These are phyloP conservation scores for Lacanobia oleracea DNA, from an alignment of 2,888 invertebrate species.

Conservation along the genomic window DNA sequence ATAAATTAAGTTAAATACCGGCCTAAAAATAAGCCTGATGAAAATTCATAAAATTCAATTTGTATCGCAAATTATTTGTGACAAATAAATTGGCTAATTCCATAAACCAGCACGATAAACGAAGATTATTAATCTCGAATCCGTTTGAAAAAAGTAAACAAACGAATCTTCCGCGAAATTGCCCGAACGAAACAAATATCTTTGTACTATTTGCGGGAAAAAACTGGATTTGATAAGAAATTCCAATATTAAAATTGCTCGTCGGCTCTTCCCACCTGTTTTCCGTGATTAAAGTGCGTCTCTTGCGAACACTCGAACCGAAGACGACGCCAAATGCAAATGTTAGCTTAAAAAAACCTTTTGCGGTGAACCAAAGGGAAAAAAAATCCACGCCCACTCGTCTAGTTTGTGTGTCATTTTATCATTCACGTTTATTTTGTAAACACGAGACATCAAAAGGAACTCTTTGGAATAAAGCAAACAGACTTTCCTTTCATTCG, in stretches of 20 bases:
- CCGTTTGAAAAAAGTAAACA: constrained; percentile 60
- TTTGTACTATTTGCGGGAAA: constrained; percentile 70
- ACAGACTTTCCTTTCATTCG: constrained; percentile 53
- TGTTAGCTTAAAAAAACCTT: constrained; percentile 84
- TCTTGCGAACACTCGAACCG: constrained; percentile 78
- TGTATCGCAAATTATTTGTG: constrained; percentile 32
- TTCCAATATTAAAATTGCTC: constrained; percentile 87
- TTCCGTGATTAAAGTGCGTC: constrained; percentile 88
- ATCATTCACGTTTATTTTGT: constrained; percentile 72
- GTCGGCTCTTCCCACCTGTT: constrained; percentile 82
- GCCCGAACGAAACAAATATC: constrained; percentile 68
- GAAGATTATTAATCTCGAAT: constrained; percentile 61
- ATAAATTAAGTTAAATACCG: not conserved
- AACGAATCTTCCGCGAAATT: constrained; percentile 64
- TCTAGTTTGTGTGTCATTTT: constrained; percentile 76
- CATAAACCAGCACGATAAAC: constrained; percentile 51
- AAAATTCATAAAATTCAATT: constrained; percentile 8
- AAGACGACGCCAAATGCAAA: constrained; percentile 84
- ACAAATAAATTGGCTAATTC: constrained; percentile 51
- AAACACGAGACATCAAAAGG: constrained; percentile 72
- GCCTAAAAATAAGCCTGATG: not conserved
- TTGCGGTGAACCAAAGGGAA: constrained; percentile 80
- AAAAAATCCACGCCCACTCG: constrained; percentile 77
- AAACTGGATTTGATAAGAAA: constrained; percentile 83
- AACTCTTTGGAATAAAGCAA: constrained; percentile 59